phyloP scores from a whole-genome alignment of 2,797 vertebrate species.

The Karalla daura region DNA sequence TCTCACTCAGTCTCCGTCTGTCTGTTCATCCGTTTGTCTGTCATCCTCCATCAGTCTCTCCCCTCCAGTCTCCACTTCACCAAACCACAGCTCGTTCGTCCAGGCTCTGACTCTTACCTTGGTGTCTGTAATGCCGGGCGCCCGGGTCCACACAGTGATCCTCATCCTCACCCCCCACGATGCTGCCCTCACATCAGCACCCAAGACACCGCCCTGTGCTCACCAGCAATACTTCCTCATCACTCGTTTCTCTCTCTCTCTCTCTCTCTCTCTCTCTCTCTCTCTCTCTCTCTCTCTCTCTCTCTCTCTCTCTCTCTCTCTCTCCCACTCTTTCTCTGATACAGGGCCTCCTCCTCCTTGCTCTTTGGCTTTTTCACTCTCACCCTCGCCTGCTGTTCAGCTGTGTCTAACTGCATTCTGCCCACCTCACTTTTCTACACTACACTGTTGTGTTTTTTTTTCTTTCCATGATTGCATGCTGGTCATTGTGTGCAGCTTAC shows the following conservation, averaged over 20 bases:
- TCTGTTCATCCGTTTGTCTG: conserved; percentile 74
- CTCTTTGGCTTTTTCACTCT: conserved; percentile 20
- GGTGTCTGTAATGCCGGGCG: conserved; percentile 63
- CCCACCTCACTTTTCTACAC: conserved; percentile 1
- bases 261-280: conserved; percentile 47
- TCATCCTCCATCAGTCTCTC: conserved; percentile 74
- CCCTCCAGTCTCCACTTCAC: conserved; percentile 28
- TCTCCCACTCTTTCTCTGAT: conserved; percentile 54
- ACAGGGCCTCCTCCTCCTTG: conserved; percentile 43
- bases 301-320: conserved; percentile 22
- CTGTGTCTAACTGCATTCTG: conserved; percentile 16
- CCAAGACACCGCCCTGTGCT: conserved; percentile 70
- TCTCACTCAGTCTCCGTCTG: conserved; percentile 65
- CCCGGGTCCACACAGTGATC: conserved; percentile 34
- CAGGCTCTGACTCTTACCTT: conserved; percentile 74
- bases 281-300: conserved; percentile 42
- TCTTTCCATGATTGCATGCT: conserved; percentile 31
- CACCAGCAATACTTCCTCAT: conserved; percentile 67
- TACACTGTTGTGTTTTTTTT: conserved; percentile 6
- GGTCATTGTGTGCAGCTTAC: conserved; percentile 8
- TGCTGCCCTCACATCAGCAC: conserved; percentile 31
- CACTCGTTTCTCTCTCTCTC: conserved; percentile 26
- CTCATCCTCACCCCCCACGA: conserved; percentile 32
- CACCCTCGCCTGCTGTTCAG: conserved; percentile 15
- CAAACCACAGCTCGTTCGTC: conserved; percentile 47